Evolutionary conservation across 2,113 vertebrate species (phyloP).

Genomic region (Gallinago media): DNA sequence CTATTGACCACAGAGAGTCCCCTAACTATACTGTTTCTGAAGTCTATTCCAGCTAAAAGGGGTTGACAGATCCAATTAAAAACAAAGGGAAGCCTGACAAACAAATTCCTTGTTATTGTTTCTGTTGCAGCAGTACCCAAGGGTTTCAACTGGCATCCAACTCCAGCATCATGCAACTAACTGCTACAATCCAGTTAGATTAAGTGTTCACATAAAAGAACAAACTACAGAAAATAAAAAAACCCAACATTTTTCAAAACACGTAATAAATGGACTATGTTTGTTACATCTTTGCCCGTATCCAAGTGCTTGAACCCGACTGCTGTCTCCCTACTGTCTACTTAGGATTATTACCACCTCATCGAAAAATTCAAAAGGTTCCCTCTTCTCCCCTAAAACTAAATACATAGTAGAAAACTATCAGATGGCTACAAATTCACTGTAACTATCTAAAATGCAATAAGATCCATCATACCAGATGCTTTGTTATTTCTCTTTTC

Average conservation of each 20-base stretch:
- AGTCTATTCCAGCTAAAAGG: background rate
- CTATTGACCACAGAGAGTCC: background rate
- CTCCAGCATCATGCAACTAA: background rate
- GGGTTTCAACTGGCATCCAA: background rate
- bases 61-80: background rate
- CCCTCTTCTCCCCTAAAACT: fast-evolving
- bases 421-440: background rate
- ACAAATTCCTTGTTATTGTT: background rate
- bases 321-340: background rate
- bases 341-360: background rate
- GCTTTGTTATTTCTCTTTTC: background rate
- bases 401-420: background rate
- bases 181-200: background rate
- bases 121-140: background rate
- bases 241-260: background rate
- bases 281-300: background rate
- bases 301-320: background rate
- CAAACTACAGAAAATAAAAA: background rate
- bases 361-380: background rate
- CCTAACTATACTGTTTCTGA: background rate
- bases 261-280: background rate
- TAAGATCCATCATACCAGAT: background rate
- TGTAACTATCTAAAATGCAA: background rate
- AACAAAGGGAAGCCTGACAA: background rate
- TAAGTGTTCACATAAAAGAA: background rate